These are phyloP conservation scores for Hiodon tergisus DNA, from an alignment of 2,113 vertebrate genomes.

Conservation along the genomic window DNA sequence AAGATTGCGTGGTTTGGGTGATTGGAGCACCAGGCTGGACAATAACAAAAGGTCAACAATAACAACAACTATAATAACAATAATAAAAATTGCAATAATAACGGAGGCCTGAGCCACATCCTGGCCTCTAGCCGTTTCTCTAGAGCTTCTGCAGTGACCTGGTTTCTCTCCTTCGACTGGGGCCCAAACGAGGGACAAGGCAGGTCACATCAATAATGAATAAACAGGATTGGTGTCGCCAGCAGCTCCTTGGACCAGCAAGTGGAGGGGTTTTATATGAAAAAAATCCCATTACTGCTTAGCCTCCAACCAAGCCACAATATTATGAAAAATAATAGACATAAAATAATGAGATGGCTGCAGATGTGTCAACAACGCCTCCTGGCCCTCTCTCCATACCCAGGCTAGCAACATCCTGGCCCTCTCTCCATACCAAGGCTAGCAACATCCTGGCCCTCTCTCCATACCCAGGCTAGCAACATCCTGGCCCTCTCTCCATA, in stretches of 20 bases:
- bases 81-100: constrained; percentile 66
- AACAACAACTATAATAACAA: constrained; percentile 51
- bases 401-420: background rate
- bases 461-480: background rate
- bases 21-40: background rate
- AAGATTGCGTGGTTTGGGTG: background rate
- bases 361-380: constrained; percentile 35
- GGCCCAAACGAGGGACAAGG: constrained; percentile 55
- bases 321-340: constrained; percentile 54
- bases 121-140: constrained; percentile 51
- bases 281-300: constrained; percentile 59
- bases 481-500: constrained; percentile 37
- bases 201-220: constrained; percentile 68
- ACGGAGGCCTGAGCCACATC: constrained; percentile 61
- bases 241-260: background rate
- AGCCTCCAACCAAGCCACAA: constrained; percentile 49
- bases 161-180: constrained; percentile 46
- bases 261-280: constrained; percentile 44
- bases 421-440: background rate
- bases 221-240: constrained; percentile 40
- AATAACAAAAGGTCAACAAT: constrained; percentile 45
- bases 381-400: constrained; percentile 10
- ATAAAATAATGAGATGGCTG: constrained; percentile 36
- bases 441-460: background rate
- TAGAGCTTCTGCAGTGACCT: constrained; percentile 51